Evolutionary conservation across 2,797 vertebrate species (phyloP), one percentile per base, ranked within the genome.

Genomic region (Sebastes itinus): DNA sequence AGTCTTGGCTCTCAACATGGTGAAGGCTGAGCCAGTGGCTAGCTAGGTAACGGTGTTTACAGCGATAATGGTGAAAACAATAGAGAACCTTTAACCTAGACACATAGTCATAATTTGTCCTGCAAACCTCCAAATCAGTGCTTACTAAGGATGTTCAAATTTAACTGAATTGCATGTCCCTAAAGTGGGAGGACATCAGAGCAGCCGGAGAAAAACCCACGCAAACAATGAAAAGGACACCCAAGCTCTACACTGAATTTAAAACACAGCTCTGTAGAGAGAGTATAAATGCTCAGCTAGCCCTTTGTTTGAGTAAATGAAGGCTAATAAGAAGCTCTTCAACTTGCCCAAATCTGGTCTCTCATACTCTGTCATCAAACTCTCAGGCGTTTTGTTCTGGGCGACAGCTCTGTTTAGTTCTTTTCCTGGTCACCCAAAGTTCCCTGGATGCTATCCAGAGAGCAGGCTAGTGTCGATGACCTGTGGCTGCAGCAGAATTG

Each of bases 401-500:
- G 16, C 0, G 4, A 72, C 23, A 35, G 71, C 58, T 79, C 77
- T 78, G 22, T 75, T 82, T 76, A 56, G 72, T 70, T 61, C 18
- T 33, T 11, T 69, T 75, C 4, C 32, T 60, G 46, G 62, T 73
- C 63, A 7, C 60, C 64, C 82, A 75, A 65, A 73, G 63, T 76
- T 87, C 65, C 70, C 66, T 71, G 58, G 76, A 75, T 80, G 58
- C 16, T 13, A 14, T 61, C 71, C 83, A 77, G 60, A 33, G 74
- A 75, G 65, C 13, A 11, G 56, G 32, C 55, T 70, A 22, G 80
- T 76, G 77, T 88, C 6, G 12, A 42, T 59, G 64, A 90, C 77
- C 82, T 82, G 63, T 82, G 75, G 66, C 81, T 65, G n/a, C 23
- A 90, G 63, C 46, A 64, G 59, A 81, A 82, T 74, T 78, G 69